phyloP scores from a whole-genome alignment of 2,797 vertebrate genomes.

The Tauraco hartlaubi region DNA sequence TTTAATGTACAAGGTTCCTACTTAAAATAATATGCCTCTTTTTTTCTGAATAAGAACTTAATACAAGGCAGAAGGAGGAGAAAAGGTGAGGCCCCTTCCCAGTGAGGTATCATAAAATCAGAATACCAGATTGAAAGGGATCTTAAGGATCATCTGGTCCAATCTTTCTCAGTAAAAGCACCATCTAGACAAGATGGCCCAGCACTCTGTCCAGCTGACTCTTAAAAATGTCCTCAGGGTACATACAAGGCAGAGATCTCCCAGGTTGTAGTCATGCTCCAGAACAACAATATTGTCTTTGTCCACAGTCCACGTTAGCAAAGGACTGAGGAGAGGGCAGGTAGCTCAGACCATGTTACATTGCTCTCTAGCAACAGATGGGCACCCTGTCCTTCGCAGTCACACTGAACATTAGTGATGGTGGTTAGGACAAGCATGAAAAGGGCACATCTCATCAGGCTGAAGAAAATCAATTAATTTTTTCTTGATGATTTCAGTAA shows the following conservation, averaged over 20 bases:
- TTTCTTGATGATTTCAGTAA: neutral
- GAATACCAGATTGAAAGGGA: too few species aligned
- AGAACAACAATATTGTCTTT: neutral
- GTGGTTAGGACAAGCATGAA: neutral
- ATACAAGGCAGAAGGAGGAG: neutral
- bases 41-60: neutral
- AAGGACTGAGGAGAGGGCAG: neutral
- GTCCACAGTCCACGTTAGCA: too few species aligned
- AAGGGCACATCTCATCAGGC: neutral
- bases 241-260: neutral
- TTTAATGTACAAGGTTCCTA: neutral
- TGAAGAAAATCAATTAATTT: neutral
- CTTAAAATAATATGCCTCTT: rapidly evolving
- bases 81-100: neutral
- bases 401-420: neutral
- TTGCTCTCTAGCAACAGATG: neutral
- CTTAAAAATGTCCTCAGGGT: neutral
- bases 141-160: too few species aligned
- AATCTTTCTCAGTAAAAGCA: too few species aligned
- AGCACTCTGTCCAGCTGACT: too few species aligned
- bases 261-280: neutral
- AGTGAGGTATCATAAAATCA: neutral
- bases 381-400: neutral
- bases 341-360: neutral
- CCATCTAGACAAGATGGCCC: too few species aligned